Percentiles rank a stretch among this genome's conserved stretches.
Evolutionary conservation across 1,140 invertebrate genomes (phyloP).

Genomic region (Vanessa tameamea): DNA sequence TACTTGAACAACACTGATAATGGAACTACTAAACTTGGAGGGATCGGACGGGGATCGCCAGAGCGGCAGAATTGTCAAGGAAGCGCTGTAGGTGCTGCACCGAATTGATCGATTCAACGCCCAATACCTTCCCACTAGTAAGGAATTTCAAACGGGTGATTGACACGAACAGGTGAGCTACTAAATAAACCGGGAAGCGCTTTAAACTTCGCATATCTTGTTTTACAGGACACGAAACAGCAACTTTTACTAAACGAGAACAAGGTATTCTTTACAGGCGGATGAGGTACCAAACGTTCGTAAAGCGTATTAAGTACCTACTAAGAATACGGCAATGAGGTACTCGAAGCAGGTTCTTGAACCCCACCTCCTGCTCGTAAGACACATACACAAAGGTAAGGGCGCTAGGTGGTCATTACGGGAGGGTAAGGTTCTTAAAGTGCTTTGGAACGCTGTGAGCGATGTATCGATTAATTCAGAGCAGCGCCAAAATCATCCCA

Average conservation of each 20-base stretch:
- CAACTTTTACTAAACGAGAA: background rate
- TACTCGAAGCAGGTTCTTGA: background rate
- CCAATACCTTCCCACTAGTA: background rate
- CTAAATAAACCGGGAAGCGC: background rate
- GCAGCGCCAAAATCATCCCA: background rate
- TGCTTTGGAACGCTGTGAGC: background rate
- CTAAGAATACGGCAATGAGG: background rate
- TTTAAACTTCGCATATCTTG: background rate
- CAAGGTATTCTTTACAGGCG: background rate
- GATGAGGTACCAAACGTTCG: background rate
- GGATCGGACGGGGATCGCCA: constrained; percentile 50
- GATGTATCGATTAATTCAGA: background rate
- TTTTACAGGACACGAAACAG: too few species aligned
- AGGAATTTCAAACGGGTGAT: background rate
- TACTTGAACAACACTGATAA: constrained; percentile 57
- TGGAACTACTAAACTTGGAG: constrained; percentile 57
- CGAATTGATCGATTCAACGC: constrained; percentile 9
- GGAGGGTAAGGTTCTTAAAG: background rate
- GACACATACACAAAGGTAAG: constrained; percentile 9
- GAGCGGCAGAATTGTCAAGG: constrained; percentile 21
- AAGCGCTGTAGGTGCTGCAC: background rate
- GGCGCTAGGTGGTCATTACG: background rate
- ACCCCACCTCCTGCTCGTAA: constrained; percentile 13
- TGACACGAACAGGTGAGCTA: background rate
- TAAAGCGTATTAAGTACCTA: background rate